Base-by-base conservation (phyloP, 1,140 invertebrate genomes). In the Eupeodes corollae region DNA sequence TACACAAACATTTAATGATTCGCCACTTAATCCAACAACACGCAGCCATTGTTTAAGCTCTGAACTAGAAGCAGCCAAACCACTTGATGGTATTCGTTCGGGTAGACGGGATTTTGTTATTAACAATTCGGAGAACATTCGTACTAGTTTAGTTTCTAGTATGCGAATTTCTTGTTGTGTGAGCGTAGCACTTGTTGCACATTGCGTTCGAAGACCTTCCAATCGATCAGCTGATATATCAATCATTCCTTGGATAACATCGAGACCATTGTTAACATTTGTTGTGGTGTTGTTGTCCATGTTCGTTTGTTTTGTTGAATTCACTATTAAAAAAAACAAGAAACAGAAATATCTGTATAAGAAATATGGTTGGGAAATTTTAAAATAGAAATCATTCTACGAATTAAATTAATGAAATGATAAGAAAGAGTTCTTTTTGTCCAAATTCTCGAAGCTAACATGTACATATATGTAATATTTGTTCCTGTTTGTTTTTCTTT, bases 131-230 rank as follows among this genome's bases (percentile, higher is more conserved):
- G 91, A 90, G 66, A 94, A 96, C 55, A 94, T 75, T 68, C 92
- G 91, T 49, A 97, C 86, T 46, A 98, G 70, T 71, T 98, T 98
- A 30, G 86, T 89, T 83, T 96, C 93, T 41, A 94, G 73, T 43
- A 86, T 89, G 54, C 91, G 78, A 60, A 96, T 96, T 79, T 96
- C 91, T 64, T 94, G 88, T 66, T 94, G 90, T 35, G 91, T 96
- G 52, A 97, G 76, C 70, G 91, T 88, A 39, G 85, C 88, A 67
- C 83, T 91, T 44, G 89, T 90, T 16, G 85, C 84, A 74, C 91
- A 96, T 75, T 91, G 83, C 44, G 89, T 93, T 65, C 92, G 77
- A 55, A 97, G 75, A 43, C 88, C 88, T 63, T 93, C 85, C 57
- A 97, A 79, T 68, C 89, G 83, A 71, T 90, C 83, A 47, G 89